Evolutionary conservation across 2,113 vertebrate species (phyloP).

Genomic region (Calidris pugnax): DNA sequence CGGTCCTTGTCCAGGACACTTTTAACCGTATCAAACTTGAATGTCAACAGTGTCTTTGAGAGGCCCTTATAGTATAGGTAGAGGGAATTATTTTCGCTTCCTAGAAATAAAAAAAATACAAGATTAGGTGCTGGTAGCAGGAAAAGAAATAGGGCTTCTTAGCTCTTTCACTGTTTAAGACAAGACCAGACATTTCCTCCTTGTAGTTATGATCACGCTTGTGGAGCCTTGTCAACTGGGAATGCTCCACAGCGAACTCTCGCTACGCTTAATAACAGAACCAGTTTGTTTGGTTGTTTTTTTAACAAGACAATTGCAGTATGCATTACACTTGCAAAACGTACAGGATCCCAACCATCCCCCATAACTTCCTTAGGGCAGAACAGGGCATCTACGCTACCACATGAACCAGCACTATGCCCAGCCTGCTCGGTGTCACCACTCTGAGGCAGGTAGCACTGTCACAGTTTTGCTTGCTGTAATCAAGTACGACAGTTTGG

Average conservation of each 20-base stretch:
- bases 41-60: slow-evolving; percentile 97
- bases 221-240: not conserved
- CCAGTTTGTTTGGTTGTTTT: not conserved
- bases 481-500: slow-evolving; percentile 14
- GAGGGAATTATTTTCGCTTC: slow-evolving; percentile 98
- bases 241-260: not conserved
- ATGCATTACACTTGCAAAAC: not conserved
- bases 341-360: not conserved
- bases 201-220: fast-evolving
- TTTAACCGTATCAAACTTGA: slow-evolving; percentile 99
- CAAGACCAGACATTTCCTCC: not conserved
- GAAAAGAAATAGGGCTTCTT: not conserved
- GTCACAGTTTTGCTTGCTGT: not conserved
- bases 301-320: not conserved
- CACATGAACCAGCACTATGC: not conserved
- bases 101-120: slow-evolving; percentile 62
- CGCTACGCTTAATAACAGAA: not conserved
- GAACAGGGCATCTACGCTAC: not conserved
- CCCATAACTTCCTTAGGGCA: not conserved
- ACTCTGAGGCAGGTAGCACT: not conserved
- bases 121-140: not conserved
- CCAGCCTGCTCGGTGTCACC: not conserved
- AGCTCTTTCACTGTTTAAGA: not conserved
- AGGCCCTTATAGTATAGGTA: slow-evolving; percentile 99
- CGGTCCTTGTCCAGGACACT: slow-evolving; percentile 98